phyloP scores from a whole-genome alignment of 2,797 vertebrate genomes.

The Steatocranus sp. region DNA sequence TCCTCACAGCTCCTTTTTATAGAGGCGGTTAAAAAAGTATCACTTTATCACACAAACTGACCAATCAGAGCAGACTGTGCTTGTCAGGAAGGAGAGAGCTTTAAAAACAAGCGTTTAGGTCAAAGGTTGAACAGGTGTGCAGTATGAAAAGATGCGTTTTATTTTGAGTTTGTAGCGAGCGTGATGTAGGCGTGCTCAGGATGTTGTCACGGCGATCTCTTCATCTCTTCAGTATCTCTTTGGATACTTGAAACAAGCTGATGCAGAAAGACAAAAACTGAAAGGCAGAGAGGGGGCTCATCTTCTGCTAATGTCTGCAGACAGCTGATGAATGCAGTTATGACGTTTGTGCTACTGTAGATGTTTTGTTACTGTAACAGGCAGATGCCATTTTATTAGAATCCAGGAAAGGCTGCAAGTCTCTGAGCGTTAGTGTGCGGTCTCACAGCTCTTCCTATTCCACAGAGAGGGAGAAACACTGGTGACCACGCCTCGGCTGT shows the following conservation, averaged over 20 bases:
- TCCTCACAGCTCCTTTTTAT: background rate
- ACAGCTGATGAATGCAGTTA: background rate
- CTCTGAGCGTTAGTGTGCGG: background rate
- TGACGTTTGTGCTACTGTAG: conserved; percentile 1
- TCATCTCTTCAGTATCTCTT: background rate
- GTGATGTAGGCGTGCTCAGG: background rate
- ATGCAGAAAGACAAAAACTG: conserved; percentile 27
- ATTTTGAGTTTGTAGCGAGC: background rate
- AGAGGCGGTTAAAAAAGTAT: background rate
- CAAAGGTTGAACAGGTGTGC: background rate
- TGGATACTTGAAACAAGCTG: conserved; percentile 69
- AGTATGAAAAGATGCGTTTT: background rate
- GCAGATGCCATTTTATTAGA: background rate
- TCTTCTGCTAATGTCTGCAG: background rate
- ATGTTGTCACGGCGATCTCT: background rate
- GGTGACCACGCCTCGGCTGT: background rate
- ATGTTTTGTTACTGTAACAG: background rate
- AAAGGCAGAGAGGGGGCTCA: background rate
- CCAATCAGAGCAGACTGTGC: background rate
- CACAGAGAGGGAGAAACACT: fast-evolving
- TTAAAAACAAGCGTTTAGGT: background rate
- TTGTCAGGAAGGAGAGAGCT: background rate
- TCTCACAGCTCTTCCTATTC: too few relatives aligned
- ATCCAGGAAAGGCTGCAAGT: background rate
- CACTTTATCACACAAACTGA: background rate